These are phyloP conservation scores for Aromia moschata DNA, from an alignment of 2,888 invertebrate genomes.

Conservation along the genomic window DNA sequence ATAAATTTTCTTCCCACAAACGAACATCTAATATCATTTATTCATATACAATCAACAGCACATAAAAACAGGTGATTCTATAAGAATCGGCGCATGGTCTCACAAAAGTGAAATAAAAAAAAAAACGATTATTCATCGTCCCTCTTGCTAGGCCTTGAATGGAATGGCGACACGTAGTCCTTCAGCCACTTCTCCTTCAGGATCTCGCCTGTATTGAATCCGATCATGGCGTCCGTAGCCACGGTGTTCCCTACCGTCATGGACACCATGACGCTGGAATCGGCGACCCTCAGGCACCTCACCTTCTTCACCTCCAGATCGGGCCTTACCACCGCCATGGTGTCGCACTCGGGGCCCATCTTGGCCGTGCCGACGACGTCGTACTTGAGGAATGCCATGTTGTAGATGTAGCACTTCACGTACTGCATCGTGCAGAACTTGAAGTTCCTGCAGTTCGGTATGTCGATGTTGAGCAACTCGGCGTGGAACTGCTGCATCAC, in stretches of 20 bases:
- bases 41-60: background rate
- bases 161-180: constrained; percentile 39
- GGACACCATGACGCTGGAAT: constrained; percentile 59
- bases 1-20: background rate
- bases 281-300: constrained; percentile 62
- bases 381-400: constrained; percentile 43
- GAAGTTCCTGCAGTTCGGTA: constrained; percentile 58
- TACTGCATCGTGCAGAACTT: constrained; percentile 63
- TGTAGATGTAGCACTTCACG: constrained; percentile 64
- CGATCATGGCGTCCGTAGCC: constrained; percentile 68
- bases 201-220: constrained; percentile 65
- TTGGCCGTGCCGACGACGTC: constrained; percentile 52
- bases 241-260: constrained; percentile 62
- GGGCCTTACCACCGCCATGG: constrained; percentile 60
- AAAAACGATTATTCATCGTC: background rate
- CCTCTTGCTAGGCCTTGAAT: background rate
- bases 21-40: background rate
- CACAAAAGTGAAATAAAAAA: background rate
- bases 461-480: constrained; percentile 56
- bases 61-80: too few relatives aligned
- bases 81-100: too few relatives aligned
- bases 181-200: constrained; percentile 55
- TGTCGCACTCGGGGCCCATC: constrained; percentile 57
- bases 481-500: constrained; percentile 49
- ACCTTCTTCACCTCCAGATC: constrained; percentile 60